Percentiles rank a stretch among this genome's conserved stretches.
Evolutionary conservation across 2,888 invertebrate genomes (phyloP).

Genomic region (Electrophaes corylata): DNA sequence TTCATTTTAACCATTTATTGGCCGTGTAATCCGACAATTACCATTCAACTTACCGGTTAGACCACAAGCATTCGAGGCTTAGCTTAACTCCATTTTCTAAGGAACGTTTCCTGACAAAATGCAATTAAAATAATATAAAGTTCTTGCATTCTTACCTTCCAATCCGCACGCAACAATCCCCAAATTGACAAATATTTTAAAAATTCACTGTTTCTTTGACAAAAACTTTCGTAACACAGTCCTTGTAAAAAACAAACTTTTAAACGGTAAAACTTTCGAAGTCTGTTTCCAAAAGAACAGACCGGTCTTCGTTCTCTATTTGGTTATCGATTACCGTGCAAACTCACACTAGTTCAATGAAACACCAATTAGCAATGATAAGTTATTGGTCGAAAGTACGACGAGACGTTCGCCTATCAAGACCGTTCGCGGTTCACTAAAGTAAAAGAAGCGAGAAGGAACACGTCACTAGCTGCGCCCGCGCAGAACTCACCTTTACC

Average conservation of each 20-base stretch:
- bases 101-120: conserved; percentile 44
- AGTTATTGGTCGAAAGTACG: conserved; percentile 35
- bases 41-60: conserved; percentile 32
- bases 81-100: conserved; percentile 18
- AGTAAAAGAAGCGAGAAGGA: conserved; percentile 70
- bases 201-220: conserved; percentile 40
- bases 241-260: conserved; percentile 62
- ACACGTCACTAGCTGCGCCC: conserved; percentile 80
- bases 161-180: conserved; percentile 67
- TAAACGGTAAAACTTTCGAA: conserved; percentile 48
- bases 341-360: conserved; percentile 50
- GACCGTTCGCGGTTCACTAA: conserved; percentile 73
- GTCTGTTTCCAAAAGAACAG: conserved; percentile 31
- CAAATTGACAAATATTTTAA: conserved; percentile 63
- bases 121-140: conserved; percentile 38
- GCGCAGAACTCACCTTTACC: conserved; percentile 79
- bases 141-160: conserved; percentile 47
- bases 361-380: conserved; percentile 59
- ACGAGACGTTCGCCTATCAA: conserved; percentile 51
- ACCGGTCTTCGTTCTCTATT: conserved; percentile 28
- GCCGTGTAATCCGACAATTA: conserved; percentile 30
- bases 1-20: conserved; percentile 29
- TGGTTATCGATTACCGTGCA: conserved; percentile 29
- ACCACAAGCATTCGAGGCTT: conserved; percentile 28
- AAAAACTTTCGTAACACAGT: conserved; percentile 68